phyloP scores from a whole-genome alignment of 2,113 vertebrate species.

The Gadus macrocephalus region DNA sequence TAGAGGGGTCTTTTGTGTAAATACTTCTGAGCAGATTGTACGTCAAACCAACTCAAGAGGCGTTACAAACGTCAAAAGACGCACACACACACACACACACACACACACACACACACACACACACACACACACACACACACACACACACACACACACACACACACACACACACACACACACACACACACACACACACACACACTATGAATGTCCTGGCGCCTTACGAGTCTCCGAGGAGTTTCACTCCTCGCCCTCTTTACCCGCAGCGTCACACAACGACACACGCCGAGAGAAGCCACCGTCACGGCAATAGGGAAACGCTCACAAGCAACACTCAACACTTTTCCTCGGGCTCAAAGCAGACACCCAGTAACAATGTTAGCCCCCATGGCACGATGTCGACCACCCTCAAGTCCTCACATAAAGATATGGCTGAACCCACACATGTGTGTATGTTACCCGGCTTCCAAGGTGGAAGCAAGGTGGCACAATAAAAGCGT shows the following conservation, averaged over 20 bases:
- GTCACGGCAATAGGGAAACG: constrained; percentile 51
- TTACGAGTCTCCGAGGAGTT: not conserved
- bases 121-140: constrained; percentile 9
- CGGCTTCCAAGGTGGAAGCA: constrained; percentile 5
- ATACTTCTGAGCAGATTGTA: constrained; percentile 25
- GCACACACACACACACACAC: constrained; percentile 9
- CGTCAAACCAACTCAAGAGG: constrained; percentile 23
- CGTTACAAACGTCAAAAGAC: constrained; percentile 29
- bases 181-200: constrained; percentile 10
- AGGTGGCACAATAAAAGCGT: constrained; percentile 1
- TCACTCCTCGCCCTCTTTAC: constrained; percentile 28
- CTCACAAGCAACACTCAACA: constrained; percentile 58
- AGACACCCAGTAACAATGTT: constrained; percentile 15
- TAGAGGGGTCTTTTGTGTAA: constrained; percentile 2
- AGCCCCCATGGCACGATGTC: constrained; percentile 19
- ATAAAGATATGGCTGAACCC: constrained; percentile 13
- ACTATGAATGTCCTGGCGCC: constrained; percentile 14
- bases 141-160: constrained; percentile 23
- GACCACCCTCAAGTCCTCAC: constrained; percentile 15
- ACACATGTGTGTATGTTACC: constrained; percentile 20
- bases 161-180: constrained; percentile 25
- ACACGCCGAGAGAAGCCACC: constrained; percentile 22
- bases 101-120: constrained; percentile 9
- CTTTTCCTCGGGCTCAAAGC: constrained; percentile 42
- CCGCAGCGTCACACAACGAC: constrained; percentile 9